Evolutionary conservation across 2,888 invertebrate species (phyloP), one percentile per base, ranked within the genome.

Genomic region (Reticulitermes lucifugus): DNA sequence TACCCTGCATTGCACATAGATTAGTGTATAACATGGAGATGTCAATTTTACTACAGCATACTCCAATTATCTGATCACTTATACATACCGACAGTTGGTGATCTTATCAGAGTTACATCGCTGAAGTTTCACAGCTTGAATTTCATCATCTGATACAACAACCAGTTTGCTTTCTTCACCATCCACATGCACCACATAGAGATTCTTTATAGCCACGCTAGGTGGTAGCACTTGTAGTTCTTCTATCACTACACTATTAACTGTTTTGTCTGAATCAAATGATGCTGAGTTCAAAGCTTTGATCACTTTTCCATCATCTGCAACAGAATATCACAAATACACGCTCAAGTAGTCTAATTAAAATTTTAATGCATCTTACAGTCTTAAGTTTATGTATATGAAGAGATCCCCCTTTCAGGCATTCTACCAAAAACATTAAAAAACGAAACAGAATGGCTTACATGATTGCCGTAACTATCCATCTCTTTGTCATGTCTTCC

Each of bases 301-400:
- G 87, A 98, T 94, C 60, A 99, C 95, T 90, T 96, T 94, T 7
- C 98, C 98, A 90, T 98, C 96, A 91, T 98, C 98, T 93, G 88
- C n/a, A 89, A 90, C 87, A 65, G 65, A 25, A 65, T 25, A 65
- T 25, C 12, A 65, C 25, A 55, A 51, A 18, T 55, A 55, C 18
- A 18, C 2, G 18, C 46, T 46, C 0, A 55, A 4, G 55, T 18
- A 35, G 35, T 35, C 35, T 35, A 55, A 55, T 55, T 55, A 55
- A 18, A 55, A 55, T 18, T 55, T 51, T 18, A 55, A 18, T 55
- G 1, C 18, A 18, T 18, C 55, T 55, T 18, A 55, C 18, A 55
- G 55, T 14, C 14, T 55, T 55, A 55, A 55, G 55, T 4, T 55
- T 18, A 55, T 18, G 18, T 18, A 55, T 18, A 18, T 18, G 18